phyloP scores from a whole-genome alignment of 2,113 vertebrate species.

The Todiramphus saurophagus region DNA sequence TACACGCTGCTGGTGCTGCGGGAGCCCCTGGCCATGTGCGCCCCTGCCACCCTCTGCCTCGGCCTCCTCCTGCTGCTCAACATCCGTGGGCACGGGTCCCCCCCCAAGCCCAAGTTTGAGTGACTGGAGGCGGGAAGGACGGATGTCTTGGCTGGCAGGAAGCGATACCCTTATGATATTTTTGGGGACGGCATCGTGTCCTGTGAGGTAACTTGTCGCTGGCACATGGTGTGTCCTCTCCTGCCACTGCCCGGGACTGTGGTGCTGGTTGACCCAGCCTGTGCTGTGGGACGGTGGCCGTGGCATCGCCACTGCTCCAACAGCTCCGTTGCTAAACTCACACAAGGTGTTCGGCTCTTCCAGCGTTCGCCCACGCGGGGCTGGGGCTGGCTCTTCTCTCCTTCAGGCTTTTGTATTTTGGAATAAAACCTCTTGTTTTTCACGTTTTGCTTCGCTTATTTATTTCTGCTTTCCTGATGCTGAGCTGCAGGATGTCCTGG shows the following conservation, averaged over 20 bases:
- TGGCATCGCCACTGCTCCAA: fast-evolving
- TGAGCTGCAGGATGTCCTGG: fast-evolving
- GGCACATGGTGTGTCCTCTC: not conserved
- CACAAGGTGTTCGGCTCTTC: not conserved
- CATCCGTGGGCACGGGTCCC: slow-evolving; percentile 7
- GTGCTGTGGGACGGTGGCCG: fast-evolving
- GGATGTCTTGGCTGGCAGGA: fast-evolving
- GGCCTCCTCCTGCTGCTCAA: slow-evolving; percentile 76
- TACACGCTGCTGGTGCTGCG: slow-evolving; percentile 76
- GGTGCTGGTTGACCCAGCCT: not conserved
- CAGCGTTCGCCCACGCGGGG: fast-evolving
- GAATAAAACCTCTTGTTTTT: slow-evolving; percentile 57
- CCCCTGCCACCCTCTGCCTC: slow-evolving; percentile 69
- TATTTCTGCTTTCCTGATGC: fast-evolving
- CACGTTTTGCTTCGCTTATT: not conserved
- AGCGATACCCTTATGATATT: fast-evolving
- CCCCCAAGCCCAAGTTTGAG: slow-evolving; percentile 38
- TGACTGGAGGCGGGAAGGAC: not conserved
- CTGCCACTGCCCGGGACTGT: not conserved
- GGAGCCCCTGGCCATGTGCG: slow-evolving; percentile 71
- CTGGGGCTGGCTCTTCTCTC: not conserved
- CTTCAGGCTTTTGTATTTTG: not conserved
- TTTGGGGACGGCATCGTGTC: fast-evolving
- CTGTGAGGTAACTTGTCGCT: not conserved
- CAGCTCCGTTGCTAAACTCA: fast-evolving